Evolutionary conservation across 2,888 invertebrate genomes (phyloP), one percentile per base, ranked within the genome.

Genomic region (Hyalella azteca): DNA sequence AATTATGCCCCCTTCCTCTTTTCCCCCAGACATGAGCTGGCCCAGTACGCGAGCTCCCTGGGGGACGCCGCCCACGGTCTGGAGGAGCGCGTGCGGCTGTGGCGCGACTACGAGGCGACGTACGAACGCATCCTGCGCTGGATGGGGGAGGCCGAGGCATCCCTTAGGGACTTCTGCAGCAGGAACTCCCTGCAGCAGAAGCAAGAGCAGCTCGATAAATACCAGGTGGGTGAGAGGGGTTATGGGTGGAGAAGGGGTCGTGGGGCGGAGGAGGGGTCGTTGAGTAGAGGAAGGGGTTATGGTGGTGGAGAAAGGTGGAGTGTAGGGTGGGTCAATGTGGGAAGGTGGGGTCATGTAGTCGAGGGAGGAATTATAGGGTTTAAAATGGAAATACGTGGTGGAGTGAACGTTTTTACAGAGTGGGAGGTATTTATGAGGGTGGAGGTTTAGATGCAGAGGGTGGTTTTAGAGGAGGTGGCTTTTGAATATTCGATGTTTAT

Each of bases 171-270:
- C 85, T 96, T 94, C 86, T 91, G 92, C 41, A 91, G 93, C 7
- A 94, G 93, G 87, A 92, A 94, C 66, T 94, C 94, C 0, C 89
- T 95, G 40, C 95, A 96, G 85, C 96, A 97, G 87, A 97, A 97
- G 88, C 91, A 94, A 85, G 94, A 95, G 85, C 96, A 96, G 87
- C 90, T 95, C 49, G 93, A 93, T 87, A 94, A 93, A 88, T 97
- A 95, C 88, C 95, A 95, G 93, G 84, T 84, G 78, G 54, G 13
- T 5, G 7, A 22, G 50, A 22, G 2, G 2, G 50, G 7, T 3
- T 2, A 22, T 3, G 50, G 50, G 2, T 3, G 50, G 50, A 5
- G 50, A 2, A 3, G 9, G 9, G 54, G 54, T 7, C 7, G 54
- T 7, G 11, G 54, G 54, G 9, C 2, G 54, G 54, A 9, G 1